Conservation (phyloP, 1,140 invertebrate species). For the Rhyacophila brunnea region DNA sequence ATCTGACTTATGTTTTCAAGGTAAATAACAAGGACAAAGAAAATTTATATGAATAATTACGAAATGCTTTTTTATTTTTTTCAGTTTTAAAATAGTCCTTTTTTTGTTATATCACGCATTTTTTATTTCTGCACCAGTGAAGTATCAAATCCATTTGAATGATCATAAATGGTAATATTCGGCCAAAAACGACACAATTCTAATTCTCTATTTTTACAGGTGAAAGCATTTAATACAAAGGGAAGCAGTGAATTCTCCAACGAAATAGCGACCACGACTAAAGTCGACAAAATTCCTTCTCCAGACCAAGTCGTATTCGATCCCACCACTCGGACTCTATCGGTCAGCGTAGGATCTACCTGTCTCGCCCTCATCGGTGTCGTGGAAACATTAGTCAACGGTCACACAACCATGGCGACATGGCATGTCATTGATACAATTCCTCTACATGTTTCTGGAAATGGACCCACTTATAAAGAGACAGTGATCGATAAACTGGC, state of each 20-base stretch:
- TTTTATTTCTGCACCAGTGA: slow-evolving; percentile 34
- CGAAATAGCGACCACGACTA: slow-evolving; percentile 73
- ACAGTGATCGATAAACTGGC: slow-evolving; percentile 60
- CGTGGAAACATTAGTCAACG: slow-evolving; percentile 65
- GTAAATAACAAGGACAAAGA: slow-evolving; percentile 40
- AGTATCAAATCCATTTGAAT: slow-evolving; percentile 4
- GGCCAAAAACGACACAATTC: background rate
- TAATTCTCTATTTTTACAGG: slow-evolving; percentile 49
- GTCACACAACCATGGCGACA: slow-evolving; percentile 55
- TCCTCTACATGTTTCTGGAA: slow-evolving; percentile 65
- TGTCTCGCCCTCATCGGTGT: slow-evolving; percentile 72
- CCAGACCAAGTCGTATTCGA: slow-evolving; percentile 81
- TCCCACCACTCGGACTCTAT: slow-evolving; percentile 68
- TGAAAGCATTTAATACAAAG: slow-evolving; percentile 83
- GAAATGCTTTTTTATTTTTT: slow-evolving; percentile 31
- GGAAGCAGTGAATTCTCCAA: slow-evolving; percentile 83
- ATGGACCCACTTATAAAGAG: slow-evolving; percentile 66
- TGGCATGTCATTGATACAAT: slow-evolving; percentile 73
- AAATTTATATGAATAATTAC: slow-evolving; percentile 32
- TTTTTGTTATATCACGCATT: slow-evolving; percentile 35
- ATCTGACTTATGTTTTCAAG: slow-evolving; percentile 54
- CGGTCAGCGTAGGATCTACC: slow-evolving; percentile 73
- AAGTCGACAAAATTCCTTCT: slow-evolving; percentile 78
- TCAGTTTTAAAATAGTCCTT: slow-evolving; percentile 34
- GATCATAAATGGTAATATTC: slow-evolving; percentile 4